These are phyloP conservation scores for Tipula vernalis DNA, from an alignment of 2,888 invertebrate species.

Conservation along the genomic window DNA sequence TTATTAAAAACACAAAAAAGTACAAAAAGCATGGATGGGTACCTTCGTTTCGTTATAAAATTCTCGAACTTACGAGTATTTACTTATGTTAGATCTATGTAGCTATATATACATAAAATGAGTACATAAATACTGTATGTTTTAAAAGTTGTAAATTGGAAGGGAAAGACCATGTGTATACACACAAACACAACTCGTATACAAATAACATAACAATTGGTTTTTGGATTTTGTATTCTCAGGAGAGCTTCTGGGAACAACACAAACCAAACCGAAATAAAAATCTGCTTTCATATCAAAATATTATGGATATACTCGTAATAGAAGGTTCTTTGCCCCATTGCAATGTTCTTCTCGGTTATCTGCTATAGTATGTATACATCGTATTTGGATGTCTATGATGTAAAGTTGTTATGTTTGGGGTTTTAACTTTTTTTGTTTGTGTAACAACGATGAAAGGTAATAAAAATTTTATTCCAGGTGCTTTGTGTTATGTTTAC, in stretches of 20 bases:
- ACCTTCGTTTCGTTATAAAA: not conserved
- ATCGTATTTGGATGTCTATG: not conserved
- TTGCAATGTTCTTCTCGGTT: not conserved
- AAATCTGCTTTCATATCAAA: not conserved
- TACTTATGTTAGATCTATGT: no score
- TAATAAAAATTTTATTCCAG: not conserved
- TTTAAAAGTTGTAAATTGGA: not conserved
- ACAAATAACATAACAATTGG: not conserved
- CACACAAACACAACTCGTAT: not conserved
- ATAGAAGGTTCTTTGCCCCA: not conserved
- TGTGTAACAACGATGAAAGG: not conserved
- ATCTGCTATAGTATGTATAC: not conserved
- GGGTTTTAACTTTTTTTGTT: not conserved
- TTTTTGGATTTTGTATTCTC: not conserved
- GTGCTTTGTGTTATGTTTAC: not conserved
- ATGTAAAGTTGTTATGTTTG: not conserved
- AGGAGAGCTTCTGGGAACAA: not conserved
- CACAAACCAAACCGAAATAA: not conserved
- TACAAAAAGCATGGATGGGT: not conserved
- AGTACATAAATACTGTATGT: not conserved
- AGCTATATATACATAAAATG: not conserved
- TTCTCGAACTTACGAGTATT: not conserved
- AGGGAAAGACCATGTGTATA: not conserved
- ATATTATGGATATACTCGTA: not conserved
- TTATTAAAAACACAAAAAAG: not conserved